Conservation (phyloP, 1,140 invertebrate genomes). For the Hyphantria cunea region DNA sequence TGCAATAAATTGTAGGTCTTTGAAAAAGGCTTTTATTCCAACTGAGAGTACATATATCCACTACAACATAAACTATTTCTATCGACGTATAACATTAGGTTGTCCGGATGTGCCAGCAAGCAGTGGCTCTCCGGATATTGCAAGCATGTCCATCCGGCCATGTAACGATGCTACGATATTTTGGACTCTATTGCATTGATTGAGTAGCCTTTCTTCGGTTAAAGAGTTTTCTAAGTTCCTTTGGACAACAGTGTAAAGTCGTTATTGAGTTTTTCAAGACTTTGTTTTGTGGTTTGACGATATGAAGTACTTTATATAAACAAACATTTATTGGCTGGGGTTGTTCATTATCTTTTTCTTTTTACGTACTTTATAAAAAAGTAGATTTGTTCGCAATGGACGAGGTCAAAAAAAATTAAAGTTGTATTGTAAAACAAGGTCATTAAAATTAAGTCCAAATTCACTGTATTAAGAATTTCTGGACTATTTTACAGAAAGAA, state of each 20-base stretch:
- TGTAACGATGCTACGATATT: conserved; percentile 18
- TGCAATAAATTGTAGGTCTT: too few species aligned
- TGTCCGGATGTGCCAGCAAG: conserved; percentile 1
- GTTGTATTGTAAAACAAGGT: too few species aligned
- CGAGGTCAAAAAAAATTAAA: too few species aligned
- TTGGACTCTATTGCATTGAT: conserved; percentile 13
- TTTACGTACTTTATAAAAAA: not conserved
- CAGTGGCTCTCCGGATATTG: conserved; percentile 32
- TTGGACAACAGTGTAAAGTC: not conserved
- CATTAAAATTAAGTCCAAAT: too few species aligned
- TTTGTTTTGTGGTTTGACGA: not conserved
- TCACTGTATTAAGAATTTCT: too few species aligned
- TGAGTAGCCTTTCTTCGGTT: conserved; percentile 21
- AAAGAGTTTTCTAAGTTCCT: conserved; percentile 2
- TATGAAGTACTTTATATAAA: not conserved
- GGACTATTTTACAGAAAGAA: too few species aligned
- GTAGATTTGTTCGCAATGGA: not conserved
- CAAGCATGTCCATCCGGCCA: conserved; percentile 28
- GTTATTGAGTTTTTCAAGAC: conserved; percentile 1
- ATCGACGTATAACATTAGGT: not conserved
- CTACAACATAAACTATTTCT: not conserved
- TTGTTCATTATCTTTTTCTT: too few species aligned
- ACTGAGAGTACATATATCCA: not conserved
- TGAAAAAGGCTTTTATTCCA: too few species aligned
- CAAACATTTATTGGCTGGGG: not conserved